Evolutionary conservation across 2,113 vertebrate genomes (phyloP), one percentile per base, ranked within the genome.

Genomic region (Kobus ellipsiprymnus): DNA sequence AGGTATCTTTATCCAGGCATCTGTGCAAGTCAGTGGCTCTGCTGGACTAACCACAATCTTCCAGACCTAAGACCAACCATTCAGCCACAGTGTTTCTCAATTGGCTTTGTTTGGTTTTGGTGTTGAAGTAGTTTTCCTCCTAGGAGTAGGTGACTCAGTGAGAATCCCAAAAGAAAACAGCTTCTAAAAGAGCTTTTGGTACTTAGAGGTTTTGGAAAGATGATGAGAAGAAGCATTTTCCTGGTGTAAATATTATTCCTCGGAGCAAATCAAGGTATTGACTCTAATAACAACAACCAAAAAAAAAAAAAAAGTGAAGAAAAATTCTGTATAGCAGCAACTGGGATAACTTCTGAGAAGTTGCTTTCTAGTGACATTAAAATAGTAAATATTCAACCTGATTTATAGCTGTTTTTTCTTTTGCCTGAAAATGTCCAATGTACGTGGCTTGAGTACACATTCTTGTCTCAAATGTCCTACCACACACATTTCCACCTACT

Each of bases 381-480:
- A 96, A 71, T 89, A 85, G 94, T 98, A 95, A 93, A 97, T 83
- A 97, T 93, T 82, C 96, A 96, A 16, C 60, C 77, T 98, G 74
- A 98, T 98, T 98, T 98, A 98, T 97, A 97, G 17, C 88, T 97
- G 67, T 97, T 95, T 97, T 98, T 97, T 50, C 92, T 96, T 98
- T 98, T 92, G 54, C 96, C 90, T 96, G 6, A 94, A 98, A 97
- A 95, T 97, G 82, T 98, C 46, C 55, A 90, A 95, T 95, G n/a
- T 97, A 96, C 87, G 93, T 98, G 97, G 87, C 96, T 97, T 95
- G 46, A 97, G 98, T 99, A 98, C 97, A 96, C 48, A 74, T 91
- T 98, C 74, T 98, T 91, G 17, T 95, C 94, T 98, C 48, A 62
- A 97, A 97, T 95, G 84, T 95, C 78, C 27, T 98, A 96, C 98